Evolutionary conservation across 2,113 vertebrate species (phyloP).

Genomic region (Pandion haliaetus): DNA sequence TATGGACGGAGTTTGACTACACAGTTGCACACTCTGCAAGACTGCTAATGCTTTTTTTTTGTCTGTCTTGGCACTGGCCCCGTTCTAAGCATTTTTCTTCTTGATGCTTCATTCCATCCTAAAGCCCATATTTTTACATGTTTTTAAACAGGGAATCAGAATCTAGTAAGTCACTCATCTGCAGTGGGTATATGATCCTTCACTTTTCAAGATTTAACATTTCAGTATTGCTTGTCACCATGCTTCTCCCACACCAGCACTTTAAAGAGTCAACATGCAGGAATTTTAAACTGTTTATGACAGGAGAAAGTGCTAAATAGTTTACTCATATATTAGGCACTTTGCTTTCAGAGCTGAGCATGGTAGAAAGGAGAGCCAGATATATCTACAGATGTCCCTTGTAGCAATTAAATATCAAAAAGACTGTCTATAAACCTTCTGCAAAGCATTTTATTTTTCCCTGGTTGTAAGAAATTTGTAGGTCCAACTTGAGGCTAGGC

Average conservation of each 20-base stretch:
- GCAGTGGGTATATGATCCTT: not conserved
- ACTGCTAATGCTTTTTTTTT: conserved; percentile 26
- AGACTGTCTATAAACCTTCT: not conserved
- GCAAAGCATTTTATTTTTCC: not conserved
- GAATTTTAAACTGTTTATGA: conserved; percentile 50
- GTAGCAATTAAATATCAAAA: not conserved
- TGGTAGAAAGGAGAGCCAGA: not conserved
- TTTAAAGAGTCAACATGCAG: conserved; percentile 23
- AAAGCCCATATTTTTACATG: not conserved
- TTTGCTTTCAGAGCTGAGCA: not conserved
- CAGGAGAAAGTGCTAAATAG: conserved; percentile 34
- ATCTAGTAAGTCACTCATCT: not conserved
- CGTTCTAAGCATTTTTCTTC: not conserved
- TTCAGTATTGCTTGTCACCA: not conserved
- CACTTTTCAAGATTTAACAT: not conserved
- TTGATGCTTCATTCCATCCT: not conserved
- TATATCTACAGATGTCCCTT: not conserved
- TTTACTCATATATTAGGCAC: not conserved
- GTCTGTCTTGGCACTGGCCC: conserved; percentile 2
- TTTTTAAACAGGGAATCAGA: not conserved
- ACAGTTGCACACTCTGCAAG: not conserved
- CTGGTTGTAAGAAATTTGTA: not conserved
- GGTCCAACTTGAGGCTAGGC: not conserved
- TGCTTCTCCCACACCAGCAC: conserved; percentile 25
- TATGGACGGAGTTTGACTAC: not conserved